Conservation (phyloP, 2,888 invertebrate genomes). For the Papilio gigon region DNA sequence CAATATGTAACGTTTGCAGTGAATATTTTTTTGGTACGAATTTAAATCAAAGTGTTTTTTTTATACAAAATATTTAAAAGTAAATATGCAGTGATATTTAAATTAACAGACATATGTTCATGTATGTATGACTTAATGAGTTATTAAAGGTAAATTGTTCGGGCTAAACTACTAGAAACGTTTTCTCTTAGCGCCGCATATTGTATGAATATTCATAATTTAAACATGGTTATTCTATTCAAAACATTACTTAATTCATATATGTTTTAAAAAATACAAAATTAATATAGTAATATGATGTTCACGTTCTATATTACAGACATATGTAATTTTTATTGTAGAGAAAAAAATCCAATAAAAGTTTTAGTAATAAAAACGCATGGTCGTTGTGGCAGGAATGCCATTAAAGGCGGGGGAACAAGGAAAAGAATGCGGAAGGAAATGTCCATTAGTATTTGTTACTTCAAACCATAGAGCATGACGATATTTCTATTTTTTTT, state of each 20-base stretch:
- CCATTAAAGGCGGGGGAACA: slow-evolving; percentile 12
- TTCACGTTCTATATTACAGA: neutral
- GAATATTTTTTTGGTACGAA: neutral
- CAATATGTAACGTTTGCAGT: neutral
- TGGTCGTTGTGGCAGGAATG: slow-evolving; percentile 1
- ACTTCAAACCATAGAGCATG: neutral
- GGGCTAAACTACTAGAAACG: no score
- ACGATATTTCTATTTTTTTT: neutral
- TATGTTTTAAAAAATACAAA: no score
- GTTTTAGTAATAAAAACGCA: slow-evolving; percentile 4
- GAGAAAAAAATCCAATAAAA: neutral
- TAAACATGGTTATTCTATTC: no score
- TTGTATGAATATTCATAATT: no score
- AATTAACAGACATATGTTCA: no score
- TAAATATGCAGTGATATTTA: no score
- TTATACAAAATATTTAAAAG: no score
- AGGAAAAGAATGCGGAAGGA: slow-evolving; percentile 14
- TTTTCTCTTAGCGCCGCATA: no score
- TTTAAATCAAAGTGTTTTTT: no score
- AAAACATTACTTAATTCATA: no score
- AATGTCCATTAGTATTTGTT: slow-evolving; percentile 3
- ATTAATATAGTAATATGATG: neutral
- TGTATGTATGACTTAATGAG: no score
- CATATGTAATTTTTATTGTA: neutral
- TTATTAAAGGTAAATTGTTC: no score